Percentiles rank a stretch among this genome's conserved stretches.
These are phyloP conservation scores for Anolis sagrei DNA, from an alignment of 2,113 vertebrate genomes.

Conservation along the genomic window DNA sequence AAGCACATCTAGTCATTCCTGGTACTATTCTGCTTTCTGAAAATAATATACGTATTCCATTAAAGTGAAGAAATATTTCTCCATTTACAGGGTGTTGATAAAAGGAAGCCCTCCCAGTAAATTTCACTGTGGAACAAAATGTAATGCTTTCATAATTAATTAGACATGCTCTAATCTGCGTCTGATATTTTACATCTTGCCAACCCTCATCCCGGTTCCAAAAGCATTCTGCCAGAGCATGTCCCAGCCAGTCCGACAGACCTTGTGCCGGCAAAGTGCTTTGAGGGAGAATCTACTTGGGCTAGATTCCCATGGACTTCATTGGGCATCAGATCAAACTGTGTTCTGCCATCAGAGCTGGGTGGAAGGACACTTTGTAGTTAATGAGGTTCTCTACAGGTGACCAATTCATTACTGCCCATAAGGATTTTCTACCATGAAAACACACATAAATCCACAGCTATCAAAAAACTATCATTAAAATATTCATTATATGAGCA, in stretches of 20 bases:
- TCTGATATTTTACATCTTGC: constrained; percentile 25
- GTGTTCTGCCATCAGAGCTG: background rate
- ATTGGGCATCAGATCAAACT: constrained; percentile 18
- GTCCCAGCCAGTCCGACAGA: background rate
- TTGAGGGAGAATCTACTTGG: constrained; percentile 23
- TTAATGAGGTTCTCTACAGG: constrained; percentile 21
- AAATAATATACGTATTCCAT: too few relatives aligned
- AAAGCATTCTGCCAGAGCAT: constrained; percentile 17
- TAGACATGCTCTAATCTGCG: constrained; percentile 34
- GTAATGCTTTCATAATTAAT: constrained; percentile 33
- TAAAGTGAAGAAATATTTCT: background rate
- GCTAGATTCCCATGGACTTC: constrained; percentile 17
- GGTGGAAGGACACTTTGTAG: background rate
- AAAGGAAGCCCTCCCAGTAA: constrained; percentile 18
- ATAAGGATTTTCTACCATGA: background rate
- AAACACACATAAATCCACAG: background rate
- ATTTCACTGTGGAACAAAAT: background rate
- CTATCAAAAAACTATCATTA: constrained; percentile 12
- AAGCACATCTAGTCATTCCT: background rate
- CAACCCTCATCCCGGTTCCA: constrained; percentile 19
- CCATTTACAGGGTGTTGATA: background rate
- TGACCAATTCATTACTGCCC: constrained; percentile 13
- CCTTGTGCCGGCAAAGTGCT: constrained; percentile 2
- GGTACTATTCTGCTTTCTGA: background rate
- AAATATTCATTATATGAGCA: constrained; percentile 45